Percentiles rank a stretch among this genome's conserved stretches.
These are phyloP conservation scores for Dendrolimus pini DNA, from an alignment of 2,888 invertebrate species.

Conservation along the genomic window DNA sequence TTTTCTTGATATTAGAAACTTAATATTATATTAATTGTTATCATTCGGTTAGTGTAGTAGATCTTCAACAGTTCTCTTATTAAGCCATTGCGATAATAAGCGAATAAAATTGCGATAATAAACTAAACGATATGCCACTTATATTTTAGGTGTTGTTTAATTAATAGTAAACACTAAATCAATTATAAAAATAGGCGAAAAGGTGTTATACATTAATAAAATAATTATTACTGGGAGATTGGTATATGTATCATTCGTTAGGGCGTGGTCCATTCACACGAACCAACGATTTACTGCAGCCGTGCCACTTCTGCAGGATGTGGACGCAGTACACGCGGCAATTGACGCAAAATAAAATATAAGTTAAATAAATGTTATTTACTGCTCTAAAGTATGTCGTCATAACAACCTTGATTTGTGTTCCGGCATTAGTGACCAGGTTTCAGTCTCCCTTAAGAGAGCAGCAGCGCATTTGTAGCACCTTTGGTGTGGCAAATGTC, in stretches of 20 bases:
- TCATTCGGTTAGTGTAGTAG: no score
- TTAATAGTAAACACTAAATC: constrained; percentile 53
- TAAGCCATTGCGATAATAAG: constrained; percentile 1
- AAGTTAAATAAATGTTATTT: no score
- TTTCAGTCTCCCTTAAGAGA: no score
- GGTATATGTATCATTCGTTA: constrained; percentile 40
- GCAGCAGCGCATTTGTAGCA: no score
- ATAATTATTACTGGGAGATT: constrained; percentile 60
- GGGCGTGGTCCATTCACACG: constrained; percentile 64
- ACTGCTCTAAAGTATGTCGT: no score
- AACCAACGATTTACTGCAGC: constrained; percentile 47
- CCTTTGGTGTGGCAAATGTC: no score
- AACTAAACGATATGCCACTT: constrained; percentile 12
- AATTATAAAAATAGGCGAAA: constrained; percentile 45
- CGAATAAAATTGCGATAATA: constrained; percentile 11
- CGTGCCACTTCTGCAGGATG: not conserved
- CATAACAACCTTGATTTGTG: no score
- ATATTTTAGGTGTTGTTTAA: constrained; percentile 39
- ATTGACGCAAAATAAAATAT: not conserved
- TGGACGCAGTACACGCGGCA: constrained; percentile 5
- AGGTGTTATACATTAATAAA: constrained; percentile 64
- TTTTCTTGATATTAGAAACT: no score
- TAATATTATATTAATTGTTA: no score
- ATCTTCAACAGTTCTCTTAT: not conserved
- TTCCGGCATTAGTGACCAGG: no score